Conservation (phyloP, 1,140 invertebrate species). For the Monomorium pharaonis region DNA sequence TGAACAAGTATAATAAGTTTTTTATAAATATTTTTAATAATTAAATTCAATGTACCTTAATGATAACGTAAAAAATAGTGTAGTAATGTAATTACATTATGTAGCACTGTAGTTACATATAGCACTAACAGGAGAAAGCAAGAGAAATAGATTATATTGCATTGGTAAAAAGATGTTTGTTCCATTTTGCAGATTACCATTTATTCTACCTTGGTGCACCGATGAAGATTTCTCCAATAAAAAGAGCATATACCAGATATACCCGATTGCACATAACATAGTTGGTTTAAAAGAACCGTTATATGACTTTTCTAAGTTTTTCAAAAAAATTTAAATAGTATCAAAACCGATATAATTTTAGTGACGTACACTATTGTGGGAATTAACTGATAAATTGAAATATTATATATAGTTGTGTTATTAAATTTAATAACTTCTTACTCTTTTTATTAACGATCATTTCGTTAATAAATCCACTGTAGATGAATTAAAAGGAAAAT, state of each 20-base stretch:
- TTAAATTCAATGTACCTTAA: background rate
- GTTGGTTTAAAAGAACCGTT: background rate
- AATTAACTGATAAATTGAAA: background rate
- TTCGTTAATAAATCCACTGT: background rate
- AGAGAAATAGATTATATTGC: background rate
- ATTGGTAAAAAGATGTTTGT: slow-evolving; percentile 8
- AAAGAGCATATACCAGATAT: background rate
- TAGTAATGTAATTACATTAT: background rate
- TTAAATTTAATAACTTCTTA: background rate
- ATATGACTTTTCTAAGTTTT: background rate
- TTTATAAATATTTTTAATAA: background rate
- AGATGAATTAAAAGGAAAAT: background rate
- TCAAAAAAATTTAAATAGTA: background rate
- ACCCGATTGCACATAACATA: background rate
- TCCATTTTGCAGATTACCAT: slow-evolving; percentile 26
- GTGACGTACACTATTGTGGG: background rate
- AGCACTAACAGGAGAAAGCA: background rate
- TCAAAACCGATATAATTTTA: background rate
- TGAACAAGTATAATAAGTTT: background rate
- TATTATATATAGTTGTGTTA: background rate
- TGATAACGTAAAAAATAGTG: background rate
- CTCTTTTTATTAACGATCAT: background rate
- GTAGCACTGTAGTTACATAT: background rate
- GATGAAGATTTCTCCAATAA: slow-evolving; percentile 28
- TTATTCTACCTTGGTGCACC: slow-evolving; percentile 25